A percentile compares a stretch with the other conserved stretches of the same genome.
Evolutionary conservation across 2,797 vertebrate genomes (phyloP).

Genomic region (Acanthopagrus latus): DNA sequence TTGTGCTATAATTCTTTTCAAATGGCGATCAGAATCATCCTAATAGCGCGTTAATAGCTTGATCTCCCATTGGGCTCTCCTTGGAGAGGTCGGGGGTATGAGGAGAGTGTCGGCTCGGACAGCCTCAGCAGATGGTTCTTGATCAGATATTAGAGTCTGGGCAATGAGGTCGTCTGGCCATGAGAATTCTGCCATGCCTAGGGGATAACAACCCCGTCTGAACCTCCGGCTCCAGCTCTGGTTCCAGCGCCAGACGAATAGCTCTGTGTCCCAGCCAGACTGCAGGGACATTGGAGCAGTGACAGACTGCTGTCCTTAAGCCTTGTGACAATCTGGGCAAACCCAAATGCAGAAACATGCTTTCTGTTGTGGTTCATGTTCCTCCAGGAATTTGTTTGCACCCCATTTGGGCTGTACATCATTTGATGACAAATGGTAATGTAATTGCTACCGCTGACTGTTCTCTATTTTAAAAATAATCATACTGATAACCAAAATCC

Average conservation of each 20-base stretch:
- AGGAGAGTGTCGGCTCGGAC: conserved; percentile 75
- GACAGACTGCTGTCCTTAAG: conserved; percentile 69
- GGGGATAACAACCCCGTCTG: conserved; percentile 71
- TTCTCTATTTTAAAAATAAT: conserved; percentile 51
- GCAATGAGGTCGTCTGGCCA: conserved; percentile 76
- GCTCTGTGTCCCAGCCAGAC: conserved; percentile 66
- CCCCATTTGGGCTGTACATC: conserved; percentile 34
- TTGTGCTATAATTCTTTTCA: conserved; percentile 66
- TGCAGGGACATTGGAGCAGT: conserved; percentile 53
- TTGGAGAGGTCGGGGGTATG: conserved; percentile 78
- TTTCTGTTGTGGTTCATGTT: conserved; percentile 45
- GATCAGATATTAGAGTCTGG: conserved; percentile 85
- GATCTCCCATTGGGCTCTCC: conserved; percentile 81
- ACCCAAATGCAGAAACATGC: conserved; percentile 51
- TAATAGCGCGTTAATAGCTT: conserved; percentile 78
- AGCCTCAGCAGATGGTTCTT: conserved; percentile 87
- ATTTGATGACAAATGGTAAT: conserved; percentile 63
- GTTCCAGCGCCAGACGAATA: conserved; percentile 65
- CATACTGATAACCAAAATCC: conserved; percentile 59
- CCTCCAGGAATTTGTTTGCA: conserved; percentile 54
- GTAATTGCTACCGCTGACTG: conserved; percentile 40
- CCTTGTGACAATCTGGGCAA: conserved; percentile 60
- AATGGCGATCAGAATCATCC: conserved; percentile 75
- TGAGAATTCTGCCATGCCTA: conserved; percentile 64
- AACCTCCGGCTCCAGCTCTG: conserved; percentile 63